Evolutionary conservation across 2,888 invertebrate genomes (phyloP).

Genomic region (Amphimallon solstitiale): DNA sequence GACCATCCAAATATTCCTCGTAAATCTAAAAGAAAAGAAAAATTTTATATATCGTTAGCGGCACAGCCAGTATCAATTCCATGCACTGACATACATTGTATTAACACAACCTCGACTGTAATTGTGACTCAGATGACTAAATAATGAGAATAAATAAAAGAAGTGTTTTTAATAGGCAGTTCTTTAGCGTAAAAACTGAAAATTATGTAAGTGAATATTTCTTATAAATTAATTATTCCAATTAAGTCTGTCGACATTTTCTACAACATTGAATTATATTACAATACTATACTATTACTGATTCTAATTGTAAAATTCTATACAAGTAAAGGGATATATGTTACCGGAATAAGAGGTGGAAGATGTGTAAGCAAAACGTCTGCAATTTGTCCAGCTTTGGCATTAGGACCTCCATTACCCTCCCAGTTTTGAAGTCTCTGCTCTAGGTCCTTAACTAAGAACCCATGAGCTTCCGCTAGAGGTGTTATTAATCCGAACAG

Average conservation of each 20-base stretch:
- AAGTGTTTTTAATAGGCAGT: too few species aligned
- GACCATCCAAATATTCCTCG: slow-evolving; percentile 77
- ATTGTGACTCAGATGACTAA: too few species aligned
- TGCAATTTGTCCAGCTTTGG: slow-evolving; percentile 73
- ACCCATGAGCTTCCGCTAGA: slow-evolving; percentile 83
- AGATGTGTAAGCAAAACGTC: slow-evolving; percentile 79
- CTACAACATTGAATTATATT: slow-evolving; percentile 26
- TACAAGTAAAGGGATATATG: slow-evolving; percentile 33
- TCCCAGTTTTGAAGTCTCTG: slow-evolving; percentile 80
- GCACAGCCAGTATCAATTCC: background rate
- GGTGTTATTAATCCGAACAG: slow-evolving; percentile 73
- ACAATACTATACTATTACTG: slow-evolving; percentile 18
- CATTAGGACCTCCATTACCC: slow-evolving; percentile 65
- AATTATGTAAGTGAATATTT: too few species aligned
- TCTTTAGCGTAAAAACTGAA: too few species aligned
- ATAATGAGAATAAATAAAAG: too few species aligned
- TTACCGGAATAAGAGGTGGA: slow-evolving; percentile 70
- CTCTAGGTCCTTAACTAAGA: slow-evolving; percentile 82
- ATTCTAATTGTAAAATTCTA: background rate
- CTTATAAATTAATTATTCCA: too few species aligned
- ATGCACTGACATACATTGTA: too few species aligned
- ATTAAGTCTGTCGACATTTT: too few species aligned
- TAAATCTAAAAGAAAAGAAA: slow-evolving; percentile 67
- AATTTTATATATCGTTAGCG: background rate
- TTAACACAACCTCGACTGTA: too few species aligned